Base-by-base conservation (phyloP, 2,113 vertebrate species). In the Eolophus roseicapilla region DNA sequence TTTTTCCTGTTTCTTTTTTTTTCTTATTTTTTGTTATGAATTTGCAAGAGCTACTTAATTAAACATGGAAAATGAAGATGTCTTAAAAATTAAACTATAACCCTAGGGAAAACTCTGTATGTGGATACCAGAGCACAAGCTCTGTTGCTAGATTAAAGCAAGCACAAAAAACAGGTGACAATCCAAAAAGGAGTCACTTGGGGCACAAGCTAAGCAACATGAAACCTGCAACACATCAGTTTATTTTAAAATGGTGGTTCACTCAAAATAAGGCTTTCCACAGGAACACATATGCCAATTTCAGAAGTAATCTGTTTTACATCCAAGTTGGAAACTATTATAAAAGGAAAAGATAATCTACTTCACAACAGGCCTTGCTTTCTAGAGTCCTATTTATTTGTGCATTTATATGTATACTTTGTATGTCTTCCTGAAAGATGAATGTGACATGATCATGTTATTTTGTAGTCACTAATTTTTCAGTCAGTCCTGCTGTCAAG, bases 21-120 rank as follows among this genome's bases (percentile, higher is more conserved):
- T 7, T 3, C 13, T 41, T 46, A 11, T 13, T 50, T 86, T 70
- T 47, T 9, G 44, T 14, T 24, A 24, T 63, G 8, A 17, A 41
- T 39, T 74, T 65, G 8, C 12, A 85, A 62, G 37, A 88, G 46
- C 9, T 50, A 53, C 28, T 71, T 89, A 85, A 44, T 94, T 94
- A 89, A 49, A 88, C 15, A 78, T 12, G 23, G 43, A 85, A 57
- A 90, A 93, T 49, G 3, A 29, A 87, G 23, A 52, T 3, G 7
- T 52, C 55, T 85, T 81, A 21, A 81, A 85, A 95, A 91, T 23
- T 67, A 74, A 92, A 73, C 37, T 39, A 25, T 52, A 64, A 73
- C 7, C 7, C 28, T 41, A 55, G 9, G 18, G 25, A 75, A 87
- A 82, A 67, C 2, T 17, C 13, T 43, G 1, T 33, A 1, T 35